phyloP scores from a whole-genome alignment of 2,113 vertebrate genomes.

The Heterotilapia buettikoferi region DNA sequence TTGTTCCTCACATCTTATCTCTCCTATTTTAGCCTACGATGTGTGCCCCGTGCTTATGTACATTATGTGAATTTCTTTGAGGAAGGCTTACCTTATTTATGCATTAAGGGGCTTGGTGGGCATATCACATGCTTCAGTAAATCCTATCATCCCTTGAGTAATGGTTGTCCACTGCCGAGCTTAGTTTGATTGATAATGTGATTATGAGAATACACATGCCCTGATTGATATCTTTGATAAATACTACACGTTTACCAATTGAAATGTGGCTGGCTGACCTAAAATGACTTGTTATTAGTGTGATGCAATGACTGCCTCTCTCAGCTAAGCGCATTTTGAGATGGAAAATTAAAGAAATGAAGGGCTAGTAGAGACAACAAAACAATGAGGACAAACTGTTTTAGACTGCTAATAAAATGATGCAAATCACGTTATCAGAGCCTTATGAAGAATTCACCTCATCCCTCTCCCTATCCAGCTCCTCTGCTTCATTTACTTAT shows the following conservation, averaged over 20 bases:
- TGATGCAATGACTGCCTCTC: background rate
- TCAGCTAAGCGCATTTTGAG: background rate
- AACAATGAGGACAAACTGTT: background rate
- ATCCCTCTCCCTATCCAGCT: background rate
- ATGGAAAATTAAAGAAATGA: background rate
- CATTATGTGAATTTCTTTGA: background rate
- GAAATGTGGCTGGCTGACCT: constrained; percentile 4
- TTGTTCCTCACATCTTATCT: background rate
- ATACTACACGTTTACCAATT: constrained; percentile 26
- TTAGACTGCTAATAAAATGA: background rate
- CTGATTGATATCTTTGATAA: constrained; percentile 28
- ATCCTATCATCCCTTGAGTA: constrained; percentile 12
- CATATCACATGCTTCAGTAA: background rate
- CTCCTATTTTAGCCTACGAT: background rate
- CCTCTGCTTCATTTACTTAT: background rate
- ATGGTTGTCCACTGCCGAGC: background rate
- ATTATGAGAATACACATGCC: constrained; percentile 9
- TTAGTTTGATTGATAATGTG: constrained; percentile 40
- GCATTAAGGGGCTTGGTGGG: background rate
- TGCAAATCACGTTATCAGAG: background rate
- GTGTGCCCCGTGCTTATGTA: background rate
- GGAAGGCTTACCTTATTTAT: background rate
- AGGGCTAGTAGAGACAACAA: background rate
- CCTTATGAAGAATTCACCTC: background rate
- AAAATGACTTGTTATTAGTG: constrained; percentile 38